These are phyloP conservation scores for Iguana delicatissima DNA, from an alignment of 2,797 vertebrate genomes.

Conservation along the genomic window DNA sequence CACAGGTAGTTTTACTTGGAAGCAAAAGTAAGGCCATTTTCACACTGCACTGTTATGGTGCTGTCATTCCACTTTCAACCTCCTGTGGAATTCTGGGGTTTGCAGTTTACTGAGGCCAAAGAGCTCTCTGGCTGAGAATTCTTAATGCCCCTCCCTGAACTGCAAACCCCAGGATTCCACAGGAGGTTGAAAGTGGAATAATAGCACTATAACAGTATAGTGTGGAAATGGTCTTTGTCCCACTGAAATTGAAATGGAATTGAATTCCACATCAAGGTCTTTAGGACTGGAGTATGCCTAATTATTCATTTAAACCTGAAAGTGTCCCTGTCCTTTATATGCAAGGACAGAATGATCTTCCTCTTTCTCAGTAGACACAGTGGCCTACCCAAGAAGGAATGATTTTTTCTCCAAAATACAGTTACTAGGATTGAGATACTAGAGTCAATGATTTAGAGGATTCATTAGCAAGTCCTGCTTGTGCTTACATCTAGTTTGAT, in stretches of 20 bases:
- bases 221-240: no score
- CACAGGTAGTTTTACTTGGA: background rate
- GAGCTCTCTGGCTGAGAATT: no score
- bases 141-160: no score
- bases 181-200: no score
- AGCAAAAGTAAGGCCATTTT: background rate
- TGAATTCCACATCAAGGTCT: background rate
- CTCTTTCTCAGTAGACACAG: background rate
- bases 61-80: no score
- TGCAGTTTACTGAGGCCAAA: no score
- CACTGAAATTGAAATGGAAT: background rate
- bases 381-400: background rate
- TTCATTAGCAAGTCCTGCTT: background rate
- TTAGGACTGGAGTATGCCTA: background rate
- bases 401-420: background rate
- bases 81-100: no score
- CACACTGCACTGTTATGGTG: no score
- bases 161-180: no score
- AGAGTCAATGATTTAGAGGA: background rate
- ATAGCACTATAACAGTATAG: no score
- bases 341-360: background rate
- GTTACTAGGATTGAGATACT: background rate
- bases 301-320: background rate
- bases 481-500: background rate
- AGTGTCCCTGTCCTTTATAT: background rate